Evolutionary conservation across 2,797 vertebrate species (phyloP).

Genomic region (Molossus molossus): DNA sequence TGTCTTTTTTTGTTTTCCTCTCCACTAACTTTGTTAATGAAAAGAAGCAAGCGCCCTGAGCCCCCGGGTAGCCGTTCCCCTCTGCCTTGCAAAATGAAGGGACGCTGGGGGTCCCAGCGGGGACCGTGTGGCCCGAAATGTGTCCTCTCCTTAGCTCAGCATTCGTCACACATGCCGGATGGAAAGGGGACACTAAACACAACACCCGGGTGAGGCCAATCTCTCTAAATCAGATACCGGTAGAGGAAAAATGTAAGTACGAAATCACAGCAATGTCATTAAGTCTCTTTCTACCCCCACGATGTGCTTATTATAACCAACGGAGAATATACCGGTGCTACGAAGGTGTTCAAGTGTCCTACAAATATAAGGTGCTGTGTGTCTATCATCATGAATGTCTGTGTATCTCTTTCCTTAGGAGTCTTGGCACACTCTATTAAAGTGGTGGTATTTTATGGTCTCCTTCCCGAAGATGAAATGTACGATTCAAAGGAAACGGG

Average conservation of each 20-base stretch:
- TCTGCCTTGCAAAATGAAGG: neutral
- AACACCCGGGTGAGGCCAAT: neutral
- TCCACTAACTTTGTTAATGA: conserved; percentile 39
- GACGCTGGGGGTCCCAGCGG: neutral
- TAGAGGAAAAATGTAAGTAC: neutral
- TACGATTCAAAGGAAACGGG: neutral
- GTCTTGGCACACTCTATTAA: neutral
- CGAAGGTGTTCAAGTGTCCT: neutral
- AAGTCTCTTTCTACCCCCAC: neutral
- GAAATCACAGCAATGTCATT: neutral
- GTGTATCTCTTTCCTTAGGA: neutral
- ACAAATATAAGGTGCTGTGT: neutral
- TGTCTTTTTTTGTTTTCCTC: neutral
- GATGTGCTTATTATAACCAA: neutral
- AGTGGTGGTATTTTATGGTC: neutral
- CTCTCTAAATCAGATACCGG: neutral
- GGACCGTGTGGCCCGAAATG: neutral
- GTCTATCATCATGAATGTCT: neutral
- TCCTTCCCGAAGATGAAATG: conserved; percentile 38
- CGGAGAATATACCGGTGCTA: neutral
- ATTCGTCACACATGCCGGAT: rapidly evolving
- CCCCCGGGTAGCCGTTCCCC: neutral
- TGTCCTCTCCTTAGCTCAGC: neutral
- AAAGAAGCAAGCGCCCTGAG: neutral
- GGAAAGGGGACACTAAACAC: neutral